Evolutionary conservation across 1,140 invertebrate genomes (phyloP), one percentile per base, ranked within the genome.

Genomic region (Lordiphosa mommai): DNA sequence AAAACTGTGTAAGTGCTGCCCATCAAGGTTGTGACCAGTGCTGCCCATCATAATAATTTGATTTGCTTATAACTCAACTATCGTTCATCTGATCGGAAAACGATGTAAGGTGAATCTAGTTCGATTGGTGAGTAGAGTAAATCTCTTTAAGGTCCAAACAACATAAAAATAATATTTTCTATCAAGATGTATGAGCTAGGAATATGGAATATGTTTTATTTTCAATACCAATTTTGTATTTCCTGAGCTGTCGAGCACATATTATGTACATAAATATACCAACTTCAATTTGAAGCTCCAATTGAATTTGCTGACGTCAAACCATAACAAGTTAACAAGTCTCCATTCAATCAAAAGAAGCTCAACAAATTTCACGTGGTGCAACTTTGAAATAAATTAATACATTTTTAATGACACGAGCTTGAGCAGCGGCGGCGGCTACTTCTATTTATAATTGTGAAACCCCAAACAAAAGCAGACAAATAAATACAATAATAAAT

Each of bases 401-500:
- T 70, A 80, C 70, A 66, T 74, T 82, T 64, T 73, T 80, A 74
- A 79, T 80, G 69, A 79, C 69, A 80, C 53, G 63, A 51, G 36
- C 16, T 9, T 12, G 34, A 43, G 40, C 41, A n/a, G 41, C 43
- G 13, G 34, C 41, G 12, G 41, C 43, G 13, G 34, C 27, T 68
- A 33, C 37, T 48, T 66, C 46, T 61, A 50, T 57, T 55, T 20
- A 53, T 53, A 56, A 37, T 41, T 63, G 17, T 60, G 46, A 80
- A 88, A 29, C 20, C 20, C 57, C 49, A 55, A 27, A 41, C 44
- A 57, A 10, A 17, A 48, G 30, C 1, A 29, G 4, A 38, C 8
- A 41, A 48, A 29, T 41, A 7, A 5, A 27, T 27, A 27, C 23
- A 27, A 27, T 27, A 27, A 7, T 27, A 1, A 27, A 27, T 27